A percentile compares a stretch with the other conserved stretches of the same genome.
These are phyloP conservation scores for Manis pentadactyla DNA, from an alignment of 2,797 vertebrate genomes.

Conservation along the genomic window DNA sequence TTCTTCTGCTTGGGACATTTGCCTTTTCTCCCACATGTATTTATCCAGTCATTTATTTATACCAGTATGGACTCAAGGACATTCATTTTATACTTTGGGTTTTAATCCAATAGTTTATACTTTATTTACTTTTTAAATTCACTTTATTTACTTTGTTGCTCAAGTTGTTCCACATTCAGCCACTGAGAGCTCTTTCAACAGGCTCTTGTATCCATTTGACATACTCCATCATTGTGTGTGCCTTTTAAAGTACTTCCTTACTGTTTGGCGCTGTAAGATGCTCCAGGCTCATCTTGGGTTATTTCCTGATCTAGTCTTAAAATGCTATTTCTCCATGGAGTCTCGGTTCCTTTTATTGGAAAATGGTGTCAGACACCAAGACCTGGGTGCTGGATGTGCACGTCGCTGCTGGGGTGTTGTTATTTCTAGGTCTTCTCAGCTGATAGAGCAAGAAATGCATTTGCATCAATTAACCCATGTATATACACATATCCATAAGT, in stretches of 20 bases:
- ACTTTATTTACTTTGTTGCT: not conserved
- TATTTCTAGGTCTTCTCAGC: not conserved
- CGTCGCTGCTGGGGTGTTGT: not conserved
- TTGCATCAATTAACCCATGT: not conserved
- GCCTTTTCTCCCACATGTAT: not conserved
- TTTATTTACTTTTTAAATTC: not conserved
- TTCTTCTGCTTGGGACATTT: not conserved
- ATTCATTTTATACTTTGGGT: not conserved
- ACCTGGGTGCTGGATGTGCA: not conserved
- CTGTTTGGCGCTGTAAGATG: not conserved
- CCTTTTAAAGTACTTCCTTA: not conserved
- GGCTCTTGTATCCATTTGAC: not conserved
- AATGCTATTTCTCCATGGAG: not conserved
- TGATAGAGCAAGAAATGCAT: not conserved
- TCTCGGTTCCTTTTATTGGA: not conserved
- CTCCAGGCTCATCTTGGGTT: not conserved
- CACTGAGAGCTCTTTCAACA: not conserved
- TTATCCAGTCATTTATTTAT: not conserved
- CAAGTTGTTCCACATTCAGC: not conserved
- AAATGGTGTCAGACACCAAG: conserved; percentile 18
- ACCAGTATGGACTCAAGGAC: not conserved
- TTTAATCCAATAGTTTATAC: not conserved
- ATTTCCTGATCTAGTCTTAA: not conserved
- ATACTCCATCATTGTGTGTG: not conserved
- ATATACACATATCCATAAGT: not conserved